These are phyloP conservation scores for Macropis europaea DNA, from an alignment of 2,888 invertebrate genomes.

Conservation along the genomic window DNA sequence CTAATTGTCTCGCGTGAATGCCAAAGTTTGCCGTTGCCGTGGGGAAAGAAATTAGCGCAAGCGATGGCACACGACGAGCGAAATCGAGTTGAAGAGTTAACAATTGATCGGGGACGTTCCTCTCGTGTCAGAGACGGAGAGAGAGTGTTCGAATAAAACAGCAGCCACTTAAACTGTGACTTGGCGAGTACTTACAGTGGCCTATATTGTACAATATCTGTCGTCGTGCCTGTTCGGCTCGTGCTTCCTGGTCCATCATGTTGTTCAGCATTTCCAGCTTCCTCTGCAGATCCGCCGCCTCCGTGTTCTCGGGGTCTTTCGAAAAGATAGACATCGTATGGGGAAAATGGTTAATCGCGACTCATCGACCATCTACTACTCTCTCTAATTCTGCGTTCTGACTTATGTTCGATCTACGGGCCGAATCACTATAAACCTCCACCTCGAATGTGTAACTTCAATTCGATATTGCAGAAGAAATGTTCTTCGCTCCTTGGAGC, in stretches of 20 bases:
- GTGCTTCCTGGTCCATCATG: conserved; percentile 92
- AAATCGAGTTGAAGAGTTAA: conserved; percentile 24
- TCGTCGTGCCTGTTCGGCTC: conserved; percentile 88
- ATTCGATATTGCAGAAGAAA: too few relatives aligned
- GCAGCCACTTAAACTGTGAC: conserved; percentile 62
- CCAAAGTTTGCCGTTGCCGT: background rate
- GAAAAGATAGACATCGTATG: conserved; percentile 73
- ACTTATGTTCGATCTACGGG: too few relatives aligned
- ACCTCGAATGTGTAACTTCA: too few relatives aligned
- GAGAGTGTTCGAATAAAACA: conserved; percentile 53
- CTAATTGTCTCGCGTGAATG: background rate
- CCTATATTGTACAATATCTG: conserved; percentile 89
- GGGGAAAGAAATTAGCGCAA: conserved; percentile 17
- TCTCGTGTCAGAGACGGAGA: conserved; percentile 28
- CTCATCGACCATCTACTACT: conserved; percentile 45
- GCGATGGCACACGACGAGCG: conserved; percentile 17
- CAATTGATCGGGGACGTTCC: conserved; percentile 49
- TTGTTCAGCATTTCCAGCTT: conserved; percentile 95
- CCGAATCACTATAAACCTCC: too few relatives aligned
- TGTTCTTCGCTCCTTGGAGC: too few relatives aligned
- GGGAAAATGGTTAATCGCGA: conserved; percentile 64
- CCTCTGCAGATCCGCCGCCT: conserved; percentile 92
- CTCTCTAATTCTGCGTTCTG: conserved; percentile 52
- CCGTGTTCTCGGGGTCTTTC: conserved; percentile 92
- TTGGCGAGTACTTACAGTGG: conserved; percentile 86